Conservation (phyloP, 1,140 invertebrate species). For the Grapholita molesta region DNA sequence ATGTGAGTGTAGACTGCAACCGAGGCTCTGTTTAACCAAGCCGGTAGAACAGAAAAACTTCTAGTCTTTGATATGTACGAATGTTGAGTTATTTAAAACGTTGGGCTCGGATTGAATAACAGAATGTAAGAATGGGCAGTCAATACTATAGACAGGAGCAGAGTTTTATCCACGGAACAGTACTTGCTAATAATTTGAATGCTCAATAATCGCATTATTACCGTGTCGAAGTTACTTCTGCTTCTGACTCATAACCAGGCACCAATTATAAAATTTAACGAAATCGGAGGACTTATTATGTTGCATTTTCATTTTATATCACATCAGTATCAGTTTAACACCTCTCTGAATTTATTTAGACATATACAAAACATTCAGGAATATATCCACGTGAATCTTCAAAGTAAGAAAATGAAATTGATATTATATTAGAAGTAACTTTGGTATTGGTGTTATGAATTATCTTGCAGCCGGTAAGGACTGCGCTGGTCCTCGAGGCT, state of each 20-base stretch:
- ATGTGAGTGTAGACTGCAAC: not conserved
- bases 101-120: not conserved
- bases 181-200: no score
- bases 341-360: not conserved
- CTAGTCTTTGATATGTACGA: not conserved
- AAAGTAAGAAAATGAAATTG: not conserved
- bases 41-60: not conserved
- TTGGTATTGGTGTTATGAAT: constrained; percentile 66
- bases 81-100: not conserved
- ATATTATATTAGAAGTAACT: constrained; percentile 64
- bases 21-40: no score
- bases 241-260: no score
- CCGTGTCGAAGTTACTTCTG: not conserved
- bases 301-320: not conserved
- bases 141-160: not conserved
- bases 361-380: not conserved
- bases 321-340: not conserved
- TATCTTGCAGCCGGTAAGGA: constrained; percentile 8
- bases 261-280: no score
- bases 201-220: no score
- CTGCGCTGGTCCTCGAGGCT: not conserved
- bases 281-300: no score
- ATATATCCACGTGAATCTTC: not conserved
- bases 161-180: not conserved
- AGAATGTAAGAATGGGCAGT: not conserved